These are phyloP conservation scores for Calypte anna DNA, from an alignment of 2,113 vertebrate species.

Conservation along the genomic window DNA sequence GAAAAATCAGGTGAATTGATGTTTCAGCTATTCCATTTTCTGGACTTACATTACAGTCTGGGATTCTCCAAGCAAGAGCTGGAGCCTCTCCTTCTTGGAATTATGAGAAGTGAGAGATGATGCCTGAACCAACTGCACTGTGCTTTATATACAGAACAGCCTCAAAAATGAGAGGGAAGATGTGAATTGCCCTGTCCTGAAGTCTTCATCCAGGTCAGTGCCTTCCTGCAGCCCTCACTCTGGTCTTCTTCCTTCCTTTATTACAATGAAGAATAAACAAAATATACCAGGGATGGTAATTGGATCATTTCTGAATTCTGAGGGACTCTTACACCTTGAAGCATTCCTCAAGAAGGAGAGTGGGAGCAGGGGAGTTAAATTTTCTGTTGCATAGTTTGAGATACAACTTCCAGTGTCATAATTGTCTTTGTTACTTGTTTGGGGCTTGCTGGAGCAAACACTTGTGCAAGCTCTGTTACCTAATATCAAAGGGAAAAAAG, in stretches of 20 bases:
- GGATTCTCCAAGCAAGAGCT: background rate
- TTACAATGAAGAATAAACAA: rapidly evolving
- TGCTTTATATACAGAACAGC: background rate
- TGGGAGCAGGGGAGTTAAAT: background rate
- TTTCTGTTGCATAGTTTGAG: background rate
- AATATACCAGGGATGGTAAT: rapidly evolving
- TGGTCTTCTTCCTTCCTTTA: background rate
- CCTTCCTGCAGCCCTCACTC: background rate
- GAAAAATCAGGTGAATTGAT: background rate
- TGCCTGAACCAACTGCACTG: background rate
- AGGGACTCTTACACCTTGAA: background rate
- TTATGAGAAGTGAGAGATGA: background rate
- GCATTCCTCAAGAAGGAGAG: background rate
- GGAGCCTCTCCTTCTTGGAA: background rate
- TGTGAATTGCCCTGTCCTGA: background rate
- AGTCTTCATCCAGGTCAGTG: background rate
- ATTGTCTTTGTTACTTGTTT: background rate
- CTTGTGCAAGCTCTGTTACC: background rate
- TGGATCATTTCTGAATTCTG: background rate
- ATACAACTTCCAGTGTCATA: background rate
- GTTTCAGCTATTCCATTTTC: background rate
- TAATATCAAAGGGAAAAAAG: background rate
- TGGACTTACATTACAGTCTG: background rate
- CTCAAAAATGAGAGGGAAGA: background rate
- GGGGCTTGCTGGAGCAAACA: background rate